phyloP scores from a whole-genome alignment of 2,888 invertebrate genomes.

The Heliconius ismenius region DNA sequence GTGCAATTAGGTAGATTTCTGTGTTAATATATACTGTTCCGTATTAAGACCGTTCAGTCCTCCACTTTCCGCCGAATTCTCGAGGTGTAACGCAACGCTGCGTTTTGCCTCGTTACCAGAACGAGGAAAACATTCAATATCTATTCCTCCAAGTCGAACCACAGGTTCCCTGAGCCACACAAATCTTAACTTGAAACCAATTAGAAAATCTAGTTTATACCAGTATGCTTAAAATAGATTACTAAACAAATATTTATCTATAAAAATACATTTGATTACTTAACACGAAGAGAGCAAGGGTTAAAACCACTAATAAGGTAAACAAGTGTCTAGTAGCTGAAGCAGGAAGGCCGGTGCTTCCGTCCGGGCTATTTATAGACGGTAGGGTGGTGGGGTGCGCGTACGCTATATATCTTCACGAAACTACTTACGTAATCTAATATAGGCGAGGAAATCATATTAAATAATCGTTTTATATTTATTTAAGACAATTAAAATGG shows the following conservation, averaged over 20 bases:
- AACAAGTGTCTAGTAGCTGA: conserved; percentile 62
- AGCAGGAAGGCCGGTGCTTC: conserved; percentile 65
- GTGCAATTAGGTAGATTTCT: no score
- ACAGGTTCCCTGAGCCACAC: no score
- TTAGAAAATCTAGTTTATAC: neutral
- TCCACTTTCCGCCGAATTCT: no score
- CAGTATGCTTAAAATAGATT: neutral
- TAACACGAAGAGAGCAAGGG: conserved; percentile 45
- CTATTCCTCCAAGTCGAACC: no score
- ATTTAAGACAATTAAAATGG: neutral
- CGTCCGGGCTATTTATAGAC: conserved; percentile 62
- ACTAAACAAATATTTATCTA: neutral
- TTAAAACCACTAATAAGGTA: conserved; percentile 61
- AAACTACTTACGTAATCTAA: conserved; percentile 13
- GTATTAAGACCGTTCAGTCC: no score
- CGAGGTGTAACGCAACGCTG: no score
- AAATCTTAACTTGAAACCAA: no score
- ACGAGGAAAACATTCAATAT: no score
- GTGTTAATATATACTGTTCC: no score
- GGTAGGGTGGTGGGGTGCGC: conserved; percentile 39
- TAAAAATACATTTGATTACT: conserved; percentile 23
- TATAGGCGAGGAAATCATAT: neutral
- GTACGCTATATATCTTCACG: conserved; percentile 29
- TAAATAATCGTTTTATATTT: neutral
- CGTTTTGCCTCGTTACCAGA: no score